Evolutionary conservation across 2,797 vertebrate species (phyloP).

Genomic region (Yasuhikotakia modesta): DNA sequence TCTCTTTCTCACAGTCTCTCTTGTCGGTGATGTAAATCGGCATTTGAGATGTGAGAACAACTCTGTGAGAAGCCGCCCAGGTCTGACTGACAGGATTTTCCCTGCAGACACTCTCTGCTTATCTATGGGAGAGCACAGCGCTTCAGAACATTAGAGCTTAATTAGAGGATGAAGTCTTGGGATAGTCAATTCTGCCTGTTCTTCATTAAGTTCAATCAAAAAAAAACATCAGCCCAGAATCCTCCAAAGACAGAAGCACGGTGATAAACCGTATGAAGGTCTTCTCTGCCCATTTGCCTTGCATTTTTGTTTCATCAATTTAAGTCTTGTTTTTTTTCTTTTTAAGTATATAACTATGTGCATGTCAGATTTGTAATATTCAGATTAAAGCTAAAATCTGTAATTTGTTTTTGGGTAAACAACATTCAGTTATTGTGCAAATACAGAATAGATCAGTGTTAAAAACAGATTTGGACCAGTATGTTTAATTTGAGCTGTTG

Average conservation of each 20-base stretch:
- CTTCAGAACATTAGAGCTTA: slow-evolving; percentile 43
- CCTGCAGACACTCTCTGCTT: slow-evolving; percentile 31
- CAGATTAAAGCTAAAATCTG: not conserved
- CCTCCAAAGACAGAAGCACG: slow-evolving; percentile 21
- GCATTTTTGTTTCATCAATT: not conserved
- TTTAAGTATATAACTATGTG: not conserved
- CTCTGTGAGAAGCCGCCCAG: slow-evolving; percentile 36
- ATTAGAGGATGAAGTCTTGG: slow-evolving; percentile 33
- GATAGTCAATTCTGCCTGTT: slow-evolving; percentile 21
- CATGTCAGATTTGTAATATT: not conserved
- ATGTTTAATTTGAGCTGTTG: too few species aligned
- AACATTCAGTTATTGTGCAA: too few species aligned
- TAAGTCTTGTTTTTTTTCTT: not conserved
- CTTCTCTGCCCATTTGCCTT: not conserved
- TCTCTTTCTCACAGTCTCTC: slow-evolving; percentile 31
- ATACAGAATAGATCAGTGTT: too few species aligned
- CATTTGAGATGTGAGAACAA: slow-evolving; percentile 34
- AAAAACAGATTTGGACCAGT: too few species aligned
- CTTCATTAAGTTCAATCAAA: slow-evolving; percentile 29
- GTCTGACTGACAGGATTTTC: slow-evolving; percentile 46
- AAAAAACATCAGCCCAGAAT: slow-evolving; percentile 11
- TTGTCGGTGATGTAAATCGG: slow-evolving; percentile 48
- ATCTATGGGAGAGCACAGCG: slow-evolving; percentile 35
- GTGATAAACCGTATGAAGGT: not conserved
- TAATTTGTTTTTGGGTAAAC: too few species aligned